Evolutionary conservation across 2,797 vertebrate genomes (phyloP).

Genomic region (Gymnoscopelus microlampas): DNA sequence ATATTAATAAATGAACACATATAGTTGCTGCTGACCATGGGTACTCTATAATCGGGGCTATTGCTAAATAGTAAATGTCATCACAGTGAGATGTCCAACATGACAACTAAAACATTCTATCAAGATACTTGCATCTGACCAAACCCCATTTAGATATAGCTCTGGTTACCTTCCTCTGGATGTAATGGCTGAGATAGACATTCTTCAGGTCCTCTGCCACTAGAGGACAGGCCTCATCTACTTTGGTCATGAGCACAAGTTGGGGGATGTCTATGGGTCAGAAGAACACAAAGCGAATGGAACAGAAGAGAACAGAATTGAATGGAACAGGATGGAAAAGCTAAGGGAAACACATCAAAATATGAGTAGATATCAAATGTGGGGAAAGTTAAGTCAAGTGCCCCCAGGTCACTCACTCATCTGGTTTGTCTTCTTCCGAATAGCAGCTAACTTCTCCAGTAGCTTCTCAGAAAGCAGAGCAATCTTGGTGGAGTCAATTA

Average conservation of each 20-base stretch:
- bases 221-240: constrained; percentile 73
- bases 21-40: too few relatives aligned
- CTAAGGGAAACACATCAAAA: too few relatives aligned
- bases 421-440: constrained; percentile 68
- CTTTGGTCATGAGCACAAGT: constrained; percentile 73
- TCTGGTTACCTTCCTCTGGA: constrained; percentile 65
- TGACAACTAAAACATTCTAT: too few relatives aligned
- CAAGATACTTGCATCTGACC: too few relatives aligned
- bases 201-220: constrained; percentile 65
- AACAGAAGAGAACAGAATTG: background rate
- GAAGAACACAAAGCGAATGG: background rate
- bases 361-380: too few relatives aligned
- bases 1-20: too few relatives aligned
- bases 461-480: constrained; percentile 62
- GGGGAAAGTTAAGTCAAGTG: background rate
- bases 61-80: too few relatives aligned
- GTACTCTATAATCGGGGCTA: too few relatives aligned
- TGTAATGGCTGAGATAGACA: constrained; percentile 67
- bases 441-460: constrained; percentile 61
- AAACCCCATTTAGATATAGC: background rate
- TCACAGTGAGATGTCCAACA: too few relatives aligned
- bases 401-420: constrained; percentile 54
- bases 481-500: constrained; percentile 66
- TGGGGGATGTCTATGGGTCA: constrained; percentile 65
- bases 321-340: background rate